phyloP scores from a whole-genome alignment of 1,140 invertebrate genomes.

The Bombus affinis region DNA sequence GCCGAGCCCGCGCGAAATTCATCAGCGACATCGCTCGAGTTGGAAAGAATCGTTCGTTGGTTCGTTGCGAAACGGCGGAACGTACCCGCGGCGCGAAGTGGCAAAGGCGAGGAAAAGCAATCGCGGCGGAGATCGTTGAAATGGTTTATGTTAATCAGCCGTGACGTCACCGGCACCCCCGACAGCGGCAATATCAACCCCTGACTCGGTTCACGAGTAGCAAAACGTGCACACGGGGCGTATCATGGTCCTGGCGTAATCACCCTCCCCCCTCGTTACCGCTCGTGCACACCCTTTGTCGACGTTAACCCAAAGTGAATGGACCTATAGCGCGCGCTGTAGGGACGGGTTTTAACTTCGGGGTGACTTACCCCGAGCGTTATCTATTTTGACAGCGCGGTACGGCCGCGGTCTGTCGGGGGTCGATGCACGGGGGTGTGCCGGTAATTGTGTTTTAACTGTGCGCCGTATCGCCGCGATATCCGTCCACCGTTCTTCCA shows the following conservation, averaged over 20 bases:
- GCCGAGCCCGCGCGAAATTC: slow-evolving; percentile 41
- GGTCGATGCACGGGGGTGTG: slow-evolving; percentile 65
- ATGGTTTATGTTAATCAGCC: slow-evolving; percentile 71
- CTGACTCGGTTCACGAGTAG: slow-evolving; percentile 42
- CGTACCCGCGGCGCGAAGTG: rapidly evolving
- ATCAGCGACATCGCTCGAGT: not conserved
- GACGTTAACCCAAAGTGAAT: slow-evolving; percentile 78
- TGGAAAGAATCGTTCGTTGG: too few species aligned
- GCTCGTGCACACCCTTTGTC: slow-evolving; percentile 73
- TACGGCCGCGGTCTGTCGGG: slow-evolving; percentile 79
- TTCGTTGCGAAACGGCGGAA: rapidly evolving
- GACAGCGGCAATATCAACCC: slow-evolving; percentile 62
- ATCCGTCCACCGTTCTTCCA: slow-evolving; percentile 1
- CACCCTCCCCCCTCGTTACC: slow-evolving; percentile 51
- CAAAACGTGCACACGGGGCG: slow-evolving; percentile 59
- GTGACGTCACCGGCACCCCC: slow-evolving; percentile 66
- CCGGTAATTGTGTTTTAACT: slow-evolving; percentile 79
- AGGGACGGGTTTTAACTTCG: slow-evolving; percentile 80
- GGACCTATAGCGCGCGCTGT: slow-evolving; percentile 71
- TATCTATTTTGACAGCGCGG: slow-evolving; percentile 83
- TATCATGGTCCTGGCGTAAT: slow-evolving; percentile 59
- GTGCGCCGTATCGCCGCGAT: slow-evolving; percentile 57
- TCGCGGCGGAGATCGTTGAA: slow-evolving; percentile 13
- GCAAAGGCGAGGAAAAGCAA: not conserved
- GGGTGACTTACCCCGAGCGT: slow-evolving; percentile 80